Evolutionary conservation across 2,797 vertebrate species (phyloP).

Genomic region (Jordanella pulchra): DNA sequence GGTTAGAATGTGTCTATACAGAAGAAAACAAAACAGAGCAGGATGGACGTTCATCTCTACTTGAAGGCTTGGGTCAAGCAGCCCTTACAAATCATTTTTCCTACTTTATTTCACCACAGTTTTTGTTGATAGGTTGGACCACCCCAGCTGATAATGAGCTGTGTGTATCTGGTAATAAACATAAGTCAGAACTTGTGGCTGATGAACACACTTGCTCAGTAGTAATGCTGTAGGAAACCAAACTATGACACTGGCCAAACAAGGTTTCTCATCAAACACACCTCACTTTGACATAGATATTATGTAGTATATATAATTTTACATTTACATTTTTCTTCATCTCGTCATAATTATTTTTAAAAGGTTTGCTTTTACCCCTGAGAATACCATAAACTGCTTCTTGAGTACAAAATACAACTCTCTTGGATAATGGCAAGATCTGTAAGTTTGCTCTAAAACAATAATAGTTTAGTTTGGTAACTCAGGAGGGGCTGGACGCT

Average conservation of each 20-base stretch:
- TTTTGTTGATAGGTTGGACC: slow-evolving; percentile 19
- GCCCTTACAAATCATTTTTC: slow-evolving; percentile 21
- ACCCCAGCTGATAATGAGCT: background rate
- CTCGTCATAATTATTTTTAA: slow-evolving; percentile 59
- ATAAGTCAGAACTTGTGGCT: slow-evolving; percentile 33
- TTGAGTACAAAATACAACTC: slow-evolving; percentile 76
- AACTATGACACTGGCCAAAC: slow-evolving; percentile 71
- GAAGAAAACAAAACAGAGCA: slow-evolving; percentile 41
- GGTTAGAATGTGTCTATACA: slow-evolving; percentile 35
- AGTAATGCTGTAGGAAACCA: slow-evolving; percentile 69
- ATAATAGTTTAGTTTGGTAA: slow-evolving; percentile 56
- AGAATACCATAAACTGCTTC: slow-evolving; percentile 78
- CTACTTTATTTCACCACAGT: slow-evolving; percentile 16
- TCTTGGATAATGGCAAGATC: slow-evolving; percentile 58
- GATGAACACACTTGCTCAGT: slow-evolving; percentile 64
- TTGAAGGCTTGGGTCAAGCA: slow-evolving; percentile 44
- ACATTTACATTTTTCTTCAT: slow-evolving; percentile 63
- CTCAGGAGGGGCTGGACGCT: slow-evolving; percentile 50
- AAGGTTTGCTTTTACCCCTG: slow-evolving; percentile 75
- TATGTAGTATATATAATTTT: slow-evolving; percentile 57
- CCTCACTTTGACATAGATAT: slow-evolving; percentile 52
- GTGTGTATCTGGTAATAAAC: background rate
- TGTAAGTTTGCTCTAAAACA: slow-evolving; percentile 31
- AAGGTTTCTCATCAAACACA: slow-evolving; percentile 66
- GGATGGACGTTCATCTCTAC: slow-evolving; percentile 41